Conservation (phyloP, 2,888 invertebrate species). For the Calameuta idolon region DNA sequence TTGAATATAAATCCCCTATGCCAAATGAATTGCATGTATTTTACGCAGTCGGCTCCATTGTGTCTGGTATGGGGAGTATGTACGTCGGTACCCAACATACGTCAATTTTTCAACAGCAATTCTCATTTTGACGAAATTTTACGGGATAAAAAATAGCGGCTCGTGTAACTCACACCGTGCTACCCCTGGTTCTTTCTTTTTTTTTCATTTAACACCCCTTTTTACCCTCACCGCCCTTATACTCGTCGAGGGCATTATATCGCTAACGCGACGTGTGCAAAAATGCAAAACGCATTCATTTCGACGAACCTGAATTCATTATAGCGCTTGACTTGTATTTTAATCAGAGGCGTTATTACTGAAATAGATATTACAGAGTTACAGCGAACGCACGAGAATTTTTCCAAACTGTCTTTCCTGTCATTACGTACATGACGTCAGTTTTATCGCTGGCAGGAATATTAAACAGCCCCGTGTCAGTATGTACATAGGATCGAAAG, state of each 20-base stretch:
- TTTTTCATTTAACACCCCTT: not conserved
- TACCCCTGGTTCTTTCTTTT: not conserved
- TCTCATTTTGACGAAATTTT: slow-evolving; percentile 52
- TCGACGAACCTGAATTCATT: slow-evolving; percentile 47
- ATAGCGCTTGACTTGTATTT: slow-evolving; percentile 39
- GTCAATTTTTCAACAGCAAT: slow-evolving; percentile 57
- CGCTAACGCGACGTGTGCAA: slow-evolving; percentile 32
- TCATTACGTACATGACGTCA: not conserved
- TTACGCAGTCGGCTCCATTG: not conserved
- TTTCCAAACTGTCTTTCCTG: not conserved
- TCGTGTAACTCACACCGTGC: not conserved
- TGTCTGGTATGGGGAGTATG: not conserved
- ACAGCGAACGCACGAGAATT: not conserved
- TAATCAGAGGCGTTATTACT: slow-evolving; percentile 40
- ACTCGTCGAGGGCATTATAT: slow-evolving; percentile 33
- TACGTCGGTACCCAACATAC: slow-evolving; percentile 6
- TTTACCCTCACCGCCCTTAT: not conserved
- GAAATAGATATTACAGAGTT: not conserved
- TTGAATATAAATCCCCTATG: not conserved
- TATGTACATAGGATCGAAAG: not conserved
- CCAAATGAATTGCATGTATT: not conserved
- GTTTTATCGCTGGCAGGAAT: too few species aligned
- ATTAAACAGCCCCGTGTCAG: not conserved
- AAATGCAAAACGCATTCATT: slow-evolving; percentile 50
- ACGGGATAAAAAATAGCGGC: not conserved